A percentile compares a stretch with the other conserved stretches of the same genome.
Conservation (phyloP, 2,797 vertebrate species). For the Ispidina picta region DNA sequence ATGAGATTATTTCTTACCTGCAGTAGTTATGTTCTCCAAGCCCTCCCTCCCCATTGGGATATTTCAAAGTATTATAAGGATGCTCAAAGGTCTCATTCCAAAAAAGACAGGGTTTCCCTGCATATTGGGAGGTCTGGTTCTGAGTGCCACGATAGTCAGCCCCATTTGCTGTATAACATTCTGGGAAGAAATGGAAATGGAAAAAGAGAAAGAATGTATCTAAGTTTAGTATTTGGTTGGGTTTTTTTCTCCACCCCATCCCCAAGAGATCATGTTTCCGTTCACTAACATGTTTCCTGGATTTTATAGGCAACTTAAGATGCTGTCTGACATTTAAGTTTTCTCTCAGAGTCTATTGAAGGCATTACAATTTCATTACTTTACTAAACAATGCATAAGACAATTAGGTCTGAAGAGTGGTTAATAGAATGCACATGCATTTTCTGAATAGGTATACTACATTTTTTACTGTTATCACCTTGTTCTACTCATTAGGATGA, state of each 20-base stretch:
- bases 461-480: neutral
- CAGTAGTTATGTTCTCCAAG: constrained; percentile 95
- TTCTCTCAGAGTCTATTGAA: neutral
- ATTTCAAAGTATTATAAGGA: constrained; percentile 95
- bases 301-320: neutral
- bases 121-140: constrained; percentile 89
- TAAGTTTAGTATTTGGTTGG: neutral
- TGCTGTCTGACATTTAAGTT: neutral
- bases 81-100: constrained; percentile 98
- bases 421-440: neutral
- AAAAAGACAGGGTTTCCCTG: constrained; percentile 92
- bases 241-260: neutral
- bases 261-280: neutral
- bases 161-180: constrained; percentile 95
- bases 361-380: neutral
- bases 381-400: neutral
- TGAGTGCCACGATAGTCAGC: constrained; percentile 93
- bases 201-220: constrained; percentile 4
- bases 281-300: neutral
- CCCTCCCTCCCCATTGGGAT: constrained; percentile 94
- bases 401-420: neutral
- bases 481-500: neutral
- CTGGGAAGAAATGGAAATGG: constrained; percentile 75
- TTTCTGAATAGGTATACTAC: neutral
- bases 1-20: constrained; percentile 81